These are phyloP conservation scores for Parauchenoglanis punctatus DNA, from an alignment of 2,797 vertebrate species.

Conservation along the genomic window DNA sequence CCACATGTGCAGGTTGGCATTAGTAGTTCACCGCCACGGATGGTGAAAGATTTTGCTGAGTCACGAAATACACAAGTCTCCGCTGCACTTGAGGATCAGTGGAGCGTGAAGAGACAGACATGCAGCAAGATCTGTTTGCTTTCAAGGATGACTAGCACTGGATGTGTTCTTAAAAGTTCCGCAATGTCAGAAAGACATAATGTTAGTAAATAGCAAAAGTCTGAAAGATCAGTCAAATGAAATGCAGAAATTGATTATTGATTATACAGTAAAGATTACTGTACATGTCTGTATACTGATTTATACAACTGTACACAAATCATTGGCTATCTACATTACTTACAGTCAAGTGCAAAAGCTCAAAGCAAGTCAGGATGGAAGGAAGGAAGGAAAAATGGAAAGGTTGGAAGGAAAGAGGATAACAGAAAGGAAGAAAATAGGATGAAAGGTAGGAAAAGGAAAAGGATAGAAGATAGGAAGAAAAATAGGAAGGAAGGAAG, in stretches of 20 bases:
- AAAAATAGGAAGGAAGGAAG: neutral
- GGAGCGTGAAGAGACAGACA: neutral
- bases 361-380: neutral
- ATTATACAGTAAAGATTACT: neutral
- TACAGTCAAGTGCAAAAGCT: neutral
- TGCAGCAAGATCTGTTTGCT: neutral
- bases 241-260: neutral
- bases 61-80: slow-evolving; percentile 22
- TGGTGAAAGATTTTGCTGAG: slow-evolving; percentile 20
- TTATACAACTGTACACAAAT: neutral
- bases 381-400: neutral
- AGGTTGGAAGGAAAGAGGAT: neutral
- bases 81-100: neutral
- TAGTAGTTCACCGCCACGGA: neutral
- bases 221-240: neutral
- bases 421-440: neutral
- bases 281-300: neutral
- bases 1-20: slow-evolving; percentile 17
- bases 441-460: neutral
- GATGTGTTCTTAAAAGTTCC: neutral
- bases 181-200: neutral
- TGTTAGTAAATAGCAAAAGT: neutral
- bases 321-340: neutral
- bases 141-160: neutral
- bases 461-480: too few relatives aligned